phyloP scores from a whole-genome alignment of 2,888 invertebrate species.

The Synergus itoensis region DNA sequence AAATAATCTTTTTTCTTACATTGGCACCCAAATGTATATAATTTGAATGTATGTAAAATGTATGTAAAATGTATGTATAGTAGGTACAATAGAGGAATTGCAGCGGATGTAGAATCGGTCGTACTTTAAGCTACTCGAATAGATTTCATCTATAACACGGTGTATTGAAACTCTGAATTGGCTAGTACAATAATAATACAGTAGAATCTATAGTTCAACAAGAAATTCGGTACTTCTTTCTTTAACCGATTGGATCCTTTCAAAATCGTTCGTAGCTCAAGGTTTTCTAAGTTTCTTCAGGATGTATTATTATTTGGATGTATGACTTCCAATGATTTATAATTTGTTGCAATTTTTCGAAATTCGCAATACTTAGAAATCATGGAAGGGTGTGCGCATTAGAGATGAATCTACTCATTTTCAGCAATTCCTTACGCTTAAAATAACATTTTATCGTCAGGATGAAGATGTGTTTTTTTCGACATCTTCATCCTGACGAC shows the following conservation, averaged over 20 bases:
- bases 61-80: background rate
- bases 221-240: slow-evolving; percentile 62
- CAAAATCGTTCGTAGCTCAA: slow-evolving; percentile 42
- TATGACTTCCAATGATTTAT: background rate
- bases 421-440: slow-evolving; percentile 21
- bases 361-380: slow-evolving; percentile 1
- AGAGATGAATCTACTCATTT: background rate
- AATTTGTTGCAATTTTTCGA: too few relatives aligned
- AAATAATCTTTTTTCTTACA: too few relatives aligned
- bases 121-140: slow-evolving; percentile 53
- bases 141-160: slow-evolving; percentile 60
- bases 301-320: background rate
- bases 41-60: background rate
- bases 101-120: slow-evolving; percentile 47
- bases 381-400: slow-evolving; percentile 18
- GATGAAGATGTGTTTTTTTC: slow-evolving; percentile 2
- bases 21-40: too few relatives aligned
- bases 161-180: slow-evolving; percentile 60
- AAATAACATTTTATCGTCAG: background rate
- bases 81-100: slow-evolving; percentile 30
- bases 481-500: background rate
- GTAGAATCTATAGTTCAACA: slow-evolving; percentile 65
- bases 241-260: slow-evolving; percentile 3
- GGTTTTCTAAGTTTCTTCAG: slow-evolving; percentile 38
- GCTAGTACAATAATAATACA: slow-evolving; percentile 56